phyloP scores from a whole-genome alignment of 2,888 invertebrate genomes.

The Caradrina kadenii region DNA sequence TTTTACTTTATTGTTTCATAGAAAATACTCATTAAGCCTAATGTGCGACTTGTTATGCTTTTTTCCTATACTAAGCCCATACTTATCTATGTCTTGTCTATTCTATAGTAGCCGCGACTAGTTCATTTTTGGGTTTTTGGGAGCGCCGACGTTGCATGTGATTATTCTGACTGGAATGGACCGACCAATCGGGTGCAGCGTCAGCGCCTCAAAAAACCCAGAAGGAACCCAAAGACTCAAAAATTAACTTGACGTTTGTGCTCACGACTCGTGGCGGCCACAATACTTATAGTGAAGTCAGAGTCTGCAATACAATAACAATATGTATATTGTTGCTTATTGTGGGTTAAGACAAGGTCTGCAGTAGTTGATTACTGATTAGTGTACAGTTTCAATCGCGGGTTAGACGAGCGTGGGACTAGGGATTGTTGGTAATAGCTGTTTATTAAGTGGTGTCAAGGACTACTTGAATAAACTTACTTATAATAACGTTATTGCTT shows the following conservation, averaged over 20 bases:
- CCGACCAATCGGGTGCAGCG: too few species aligned
- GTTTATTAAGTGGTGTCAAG: slow-evolving; percentile 80
- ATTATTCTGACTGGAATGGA: too few species aligned
- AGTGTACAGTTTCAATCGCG: slow-evolving; percentile 72
- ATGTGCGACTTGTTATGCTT: slow-evolving; percentile 11
- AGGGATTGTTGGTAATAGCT: slow-evolving; percentile 76
- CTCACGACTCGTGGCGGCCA: too few species aligned
- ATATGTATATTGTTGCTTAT: slow-evolving; percentile 47
- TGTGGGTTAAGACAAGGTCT: slow-evolving; percentile 69
- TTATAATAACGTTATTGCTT: slow-evolving; percentile 56
- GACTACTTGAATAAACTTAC: slow-evolving; percentile 65
- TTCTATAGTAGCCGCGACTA: too few species aligned
- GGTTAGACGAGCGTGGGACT: slow-evolving; percentile 80
- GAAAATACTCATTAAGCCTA: slow-evolving; percentile 16
- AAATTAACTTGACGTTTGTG: too few species aligned
- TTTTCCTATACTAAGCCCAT: slow-evolving; percentile 12
- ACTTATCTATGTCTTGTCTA: slow-evolving; percentile 17
- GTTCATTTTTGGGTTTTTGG: too few species aligned
- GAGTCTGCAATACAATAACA: slow-evolving; percentile 52
- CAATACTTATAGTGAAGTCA: too few species aligned
- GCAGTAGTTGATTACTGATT: slow-evolving; percentile 69
- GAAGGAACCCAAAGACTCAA: too few species aligned
- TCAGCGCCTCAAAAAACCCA: too few species aligned
- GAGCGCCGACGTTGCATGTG: too few species aligned
- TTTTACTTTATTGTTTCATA: slow-evolving; percentile 24